Percentiles rank a stretch among this genome's conserved stretches.
phyloP scores from a whole-genome alignment of 1,140 invertebrate genomes.

The Brachionus rotundiformis region DNA sequence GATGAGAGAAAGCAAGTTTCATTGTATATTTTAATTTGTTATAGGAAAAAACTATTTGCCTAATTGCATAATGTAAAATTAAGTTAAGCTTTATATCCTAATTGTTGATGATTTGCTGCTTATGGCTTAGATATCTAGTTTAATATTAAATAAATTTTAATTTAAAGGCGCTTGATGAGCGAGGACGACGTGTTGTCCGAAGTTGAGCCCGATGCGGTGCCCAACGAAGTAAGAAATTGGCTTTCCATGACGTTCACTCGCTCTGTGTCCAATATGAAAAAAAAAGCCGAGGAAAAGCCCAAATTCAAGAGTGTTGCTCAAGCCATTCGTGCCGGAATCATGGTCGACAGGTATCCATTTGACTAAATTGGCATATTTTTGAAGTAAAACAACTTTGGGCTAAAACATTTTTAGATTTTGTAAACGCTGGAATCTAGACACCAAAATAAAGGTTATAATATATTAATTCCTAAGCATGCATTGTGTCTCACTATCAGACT shows the following conservation, averaged over 20 bases:
- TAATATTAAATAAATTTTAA: neutral
- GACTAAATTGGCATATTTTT: neutral
- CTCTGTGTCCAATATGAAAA: constrained; percentile 62
- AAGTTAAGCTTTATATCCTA: constrained; percentile 1
- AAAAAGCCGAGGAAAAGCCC: constrained; percentile 66
- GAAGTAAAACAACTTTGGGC: neutral
- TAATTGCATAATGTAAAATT: constrained; percentile 24
- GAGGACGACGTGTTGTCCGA: constrained; percentile 88
- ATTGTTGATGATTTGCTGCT: constrained; percentile 7
- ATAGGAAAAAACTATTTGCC: constrained; percentile 18
- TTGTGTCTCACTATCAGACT: neutral
- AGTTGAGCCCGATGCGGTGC: constrained; percentile 90
- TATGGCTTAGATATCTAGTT: neutral
- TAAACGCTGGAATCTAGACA: neutral
- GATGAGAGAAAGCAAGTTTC: constrained; percentile 52
- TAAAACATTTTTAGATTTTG: neutral
- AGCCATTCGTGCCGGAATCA: constrained; percentile 92
- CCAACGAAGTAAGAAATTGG: constrained; percentile 92
- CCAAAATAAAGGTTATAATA: constrained; percentile 8
- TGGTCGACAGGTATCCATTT: constrained; percentile 78
- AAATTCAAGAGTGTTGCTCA: constrained; percentile 90
- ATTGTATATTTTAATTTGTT: constrained; percentile 50
- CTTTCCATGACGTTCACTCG: constrained; percentile 94
- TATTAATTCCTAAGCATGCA: neutral
- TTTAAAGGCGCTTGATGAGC: constrained; percentile 63